phyloP scores from a whole-genome alignment of 1,140 invertebrate genomes.

The Penaeus vannamei region DNA sequence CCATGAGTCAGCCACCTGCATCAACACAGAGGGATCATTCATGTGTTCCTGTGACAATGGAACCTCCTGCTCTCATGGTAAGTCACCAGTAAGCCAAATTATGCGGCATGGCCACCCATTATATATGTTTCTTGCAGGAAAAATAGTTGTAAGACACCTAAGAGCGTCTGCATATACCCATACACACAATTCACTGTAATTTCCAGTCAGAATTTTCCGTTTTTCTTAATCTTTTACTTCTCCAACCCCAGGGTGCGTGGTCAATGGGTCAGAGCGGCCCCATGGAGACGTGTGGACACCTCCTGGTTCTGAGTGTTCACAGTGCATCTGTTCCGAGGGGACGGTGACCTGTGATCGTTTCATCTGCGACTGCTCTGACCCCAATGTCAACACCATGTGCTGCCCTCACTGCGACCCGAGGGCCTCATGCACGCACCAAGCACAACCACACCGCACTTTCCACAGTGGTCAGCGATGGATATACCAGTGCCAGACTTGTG shows the following conservation, averaged over 20 bases:
- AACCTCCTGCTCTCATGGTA: slow-evolving; percentile 75
- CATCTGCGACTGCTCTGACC: slow-evolving; percentile 77
- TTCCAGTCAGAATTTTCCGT: background rate
- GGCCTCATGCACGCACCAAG: slow-evolving; percentile 83
- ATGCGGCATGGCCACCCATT: background rate
- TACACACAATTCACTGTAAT: too few species aligned
- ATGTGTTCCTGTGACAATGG: slow-evolving; percentile 80
- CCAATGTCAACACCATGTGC: slow-evolving; percentile 74
- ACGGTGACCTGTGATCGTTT: slow-evolving; percentile 77
- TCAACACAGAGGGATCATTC: slow-evolving; percentile 87
- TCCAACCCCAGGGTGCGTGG: slow-evolving; percentile 76
- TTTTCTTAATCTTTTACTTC: background rate
- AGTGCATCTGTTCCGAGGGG: slow-evolving; percentile 78
- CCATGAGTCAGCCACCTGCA: slow-evolving; percentile 82
- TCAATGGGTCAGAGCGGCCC: slow-evolving; percentile 75
- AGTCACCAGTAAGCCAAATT: slow-evolving; percentile 61
- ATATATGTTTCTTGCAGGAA: background rate
- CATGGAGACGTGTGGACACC: slow-evolving; percentile 75
- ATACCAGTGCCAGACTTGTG: slow-evolving; percentile 91
- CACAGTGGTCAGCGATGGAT: slow-evolving; percentile 88
- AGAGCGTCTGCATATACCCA: too few species aligned
- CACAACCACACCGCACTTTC: slow-evolving; percentile 81
- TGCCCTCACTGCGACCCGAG: slow-evolving; percentile 79
- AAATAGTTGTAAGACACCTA: too few species aligned
- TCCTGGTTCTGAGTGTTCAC: slow-evolving; percentile 76